phyloP scores from a whole-genome alignment of 2,888 invertebrate genomes.

The Pristionchus mayeri region DNA sequence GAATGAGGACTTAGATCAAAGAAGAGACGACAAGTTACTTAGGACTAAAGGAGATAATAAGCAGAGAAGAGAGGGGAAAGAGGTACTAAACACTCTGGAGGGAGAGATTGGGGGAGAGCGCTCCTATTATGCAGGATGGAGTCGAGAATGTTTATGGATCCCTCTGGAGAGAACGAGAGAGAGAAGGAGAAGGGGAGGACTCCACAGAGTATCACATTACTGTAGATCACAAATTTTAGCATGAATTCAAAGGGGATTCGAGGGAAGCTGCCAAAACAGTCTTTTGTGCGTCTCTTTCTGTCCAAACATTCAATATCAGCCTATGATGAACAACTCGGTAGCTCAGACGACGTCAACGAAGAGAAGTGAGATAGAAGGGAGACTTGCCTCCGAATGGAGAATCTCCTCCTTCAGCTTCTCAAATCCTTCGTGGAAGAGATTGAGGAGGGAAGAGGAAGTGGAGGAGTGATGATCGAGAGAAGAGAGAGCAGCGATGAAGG shows the following conservation, averaged over 20 bases:
- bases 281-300: too few relatives aligned
- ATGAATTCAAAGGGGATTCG: too few relatives aligned
- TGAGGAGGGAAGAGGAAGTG: slow-evolving; percentile 7
- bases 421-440: neutral
- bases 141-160: neutral
- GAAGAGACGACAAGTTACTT: neutral
- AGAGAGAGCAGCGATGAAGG: neutral
- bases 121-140: neutral
- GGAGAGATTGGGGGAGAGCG: neutral
- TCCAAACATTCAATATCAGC: too few relatives aligned
- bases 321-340: too few relatives aligned
- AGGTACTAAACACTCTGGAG: neutral
- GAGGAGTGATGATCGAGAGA: slow-evolving; percentile 24
- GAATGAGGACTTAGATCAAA: slow-evolving; percentile 29
- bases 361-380: too few relatives aligned
- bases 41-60: neutral
- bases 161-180: neutral
- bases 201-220: neutral
- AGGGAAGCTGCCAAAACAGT: too few relatives aligned
- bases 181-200: neutral
- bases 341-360: too few relatives aligned
- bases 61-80: neutral
- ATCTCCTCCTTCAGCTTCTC: neutral
- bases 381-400: too few relatives aligned
- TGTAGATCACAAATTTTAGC: neutral